These are phyloP conservation scores for Linyphia triangularis DNA, from an alignment of 2,888 invertebrate genomes.

Conservation along the genomic window DNA sequence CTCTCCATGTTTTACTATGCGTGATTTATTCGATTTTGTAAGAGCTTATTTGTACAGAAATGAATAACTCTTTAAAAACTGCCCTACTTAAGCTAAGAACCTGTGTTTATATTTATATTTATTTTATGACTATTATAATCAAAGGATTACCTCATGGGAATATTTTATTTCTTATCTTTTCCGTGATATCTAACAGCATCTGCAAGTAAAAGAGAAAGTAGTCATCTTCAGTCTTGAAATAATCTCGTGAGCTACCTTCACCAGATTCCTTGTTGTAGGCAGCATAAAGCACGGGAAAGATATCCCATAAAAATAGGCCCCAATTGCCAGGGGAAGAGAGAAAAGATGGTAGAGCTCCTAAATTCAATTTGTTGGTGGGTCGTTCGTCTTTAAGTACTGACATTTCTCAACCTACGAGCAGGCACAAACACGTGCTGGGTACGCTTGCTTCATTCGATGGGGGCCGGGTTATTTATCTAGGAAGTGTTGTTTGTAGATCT, in stretches of 20 bases:
- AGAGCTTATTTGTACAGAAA: no score
- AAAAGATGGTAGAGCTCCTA: constrained; percentile 45
- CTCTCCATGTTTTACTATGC: no score
- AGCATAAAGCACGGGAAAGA: background rate
- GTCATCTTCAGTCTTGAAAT: constrained; percentile 9
- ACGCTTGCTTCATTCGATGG: background rate
- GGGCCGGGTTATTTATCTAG: constrained; percentile 18
- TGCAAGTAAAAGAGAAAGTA: no score
- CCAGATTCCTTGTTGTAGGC: background rate
- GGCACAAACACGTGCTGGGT: background rate
- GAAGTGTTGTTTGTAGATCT: background rate
- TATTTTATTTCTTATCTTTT: no score
- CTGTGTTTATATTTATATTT: no score
- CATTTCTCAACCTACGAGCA: constrained; percentile 66
- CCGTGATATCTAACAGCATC: no score
- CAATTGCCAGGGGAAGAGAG: constrained; percentile 55
- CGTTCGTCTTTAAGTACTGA: constrained; percentile 73
- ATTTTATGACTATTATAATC: no score
- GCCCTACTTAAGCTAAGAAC: no score
- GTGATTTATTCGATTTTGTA: no score
- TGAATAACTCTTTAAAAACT: no score
- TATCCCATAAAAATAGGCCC: constrained; percentile 65
- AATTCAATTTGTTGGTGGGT: constrained; percentile 73
- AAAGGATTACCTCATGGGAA: no score
- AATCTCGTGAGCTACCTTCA: background rate